Evolutionary conservation across 1,140 invertebrate species (phyloP), one percentile per base, ranked within the genome.

Genomic region (Lepidurus couesii): DNA sequence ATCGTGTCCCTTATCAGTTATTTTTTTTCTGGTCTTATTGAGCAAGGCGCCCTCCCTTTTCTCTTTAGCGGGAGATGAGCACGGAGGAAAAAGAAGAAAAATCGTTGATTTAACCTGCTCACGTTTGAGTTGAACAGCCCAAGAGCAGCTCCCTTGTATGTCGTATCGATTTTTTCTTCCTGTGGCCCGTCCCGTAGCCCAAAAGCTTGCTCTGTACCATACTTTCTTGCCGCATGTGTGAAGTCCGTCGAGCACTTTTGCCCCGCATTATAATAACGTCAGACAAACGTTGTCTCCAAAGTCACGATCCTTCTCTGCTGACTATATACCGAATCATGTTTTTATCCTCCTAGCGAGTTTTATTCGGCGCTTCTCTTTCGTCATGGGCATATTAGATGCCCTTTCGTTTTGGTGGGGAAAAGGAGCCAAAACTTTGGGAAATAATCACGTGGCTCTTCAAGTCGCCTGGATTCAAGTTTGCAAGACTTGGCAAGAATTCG

Each of bases 121-220:
- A 65, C 53, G 53, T 65, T 65, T 65, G 53, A 65, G 53, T 65
- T 65, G 53, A 65, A 65, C 53, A 65, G 53, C 53, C 53, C 53
- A 21, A 16, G 53, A 65, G 9, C 53, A 65, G 53, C 8, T 65
- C 53, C 53, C 53, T 65, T 13, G 53, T 65, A 65, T 65, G 53
- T 16, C 53, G 8, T 65, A 65, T 65, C 53, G 53, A 65, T 65
- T 65, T 65, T 65, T 65, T 65, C 53, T 65, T 65, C 9, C 13
- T 16, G 53, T n/a, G 53, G 16, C 53, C 53, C 21, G 53, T 21
- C 53, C 9, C 53, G 1, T 65, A 65, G n/a, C 53, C 53, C 53
- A 13, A 7, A 65, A 13, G 53, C 53, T 65, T 13, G 53, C 53
- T 65, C 53, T 21, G 13, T 65, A 21, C 21, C 7, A 21, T n/a